Conservation (phyloP, 2,888 invertebrate genomes). For the Ceramica pisi region DNA sequence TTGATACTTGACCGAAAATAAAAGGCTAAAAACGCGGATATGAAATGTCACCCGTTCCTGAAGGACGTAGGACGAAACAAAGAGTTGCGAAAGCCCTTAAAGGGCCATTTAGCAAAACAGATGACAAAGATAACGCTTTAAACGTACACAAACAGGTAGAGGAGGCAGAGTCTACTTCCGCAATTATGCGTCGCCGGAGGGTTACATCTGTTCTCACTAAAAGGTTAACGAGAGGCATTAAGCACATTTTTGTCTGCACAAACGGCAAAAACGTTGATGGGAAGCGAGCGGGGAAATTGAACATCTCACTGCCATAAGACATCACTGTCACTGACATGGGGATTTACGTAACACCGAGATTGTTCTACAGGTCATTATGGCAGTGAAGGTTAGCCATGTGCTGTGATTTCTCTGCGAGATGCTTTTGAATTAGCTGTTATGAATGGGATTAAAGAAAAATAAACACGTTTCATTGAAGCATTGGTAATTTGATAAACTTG, state of each 20-base stretch:
- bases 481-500: conserved; percentile 7
- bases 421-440: conserved; percentile 9
- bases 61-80: conserved; percentile 64
- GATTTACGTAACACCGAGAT: conserved; percentile 52
- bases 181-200: conserved; percentile 79
- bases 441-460: conserved; percentile 24
- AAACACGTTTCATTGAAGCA: not conserved
- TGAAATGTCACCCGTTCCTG: conserved; percentile 41
- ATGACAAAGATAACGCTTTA: conserved; percentile 70
- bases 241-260: conserved; percentile 73
- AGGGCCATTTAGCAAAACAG: conserved; percentile 68
- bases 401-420: conserved; percentile 37
- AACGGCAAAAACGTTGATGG: conserved; percentile 77
- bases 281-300: conserved; percentile 72
- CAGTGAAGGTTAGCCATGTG: conserved; percentile 22
- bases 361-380: conserved; percentile 37
- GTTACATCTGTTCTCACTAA: conserved; percentile 79
- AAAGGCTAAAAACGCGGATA: conserved; percentile 45
- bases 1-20: conserved; percentile 20
- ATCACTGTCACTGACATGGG: conserved; percentile 60
- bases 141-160: conserved; percentile 64
- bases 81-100: conserved; percentile 64
- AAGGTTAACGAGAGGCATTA: conserved; percentile 85
- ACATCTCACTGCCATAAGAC: conserved; percentile 57
- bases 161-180: conserved; percentile 76